Conservation (phyloP, 2,113 vertebrate species). For the Onychostoma macrolepis region DNA sequence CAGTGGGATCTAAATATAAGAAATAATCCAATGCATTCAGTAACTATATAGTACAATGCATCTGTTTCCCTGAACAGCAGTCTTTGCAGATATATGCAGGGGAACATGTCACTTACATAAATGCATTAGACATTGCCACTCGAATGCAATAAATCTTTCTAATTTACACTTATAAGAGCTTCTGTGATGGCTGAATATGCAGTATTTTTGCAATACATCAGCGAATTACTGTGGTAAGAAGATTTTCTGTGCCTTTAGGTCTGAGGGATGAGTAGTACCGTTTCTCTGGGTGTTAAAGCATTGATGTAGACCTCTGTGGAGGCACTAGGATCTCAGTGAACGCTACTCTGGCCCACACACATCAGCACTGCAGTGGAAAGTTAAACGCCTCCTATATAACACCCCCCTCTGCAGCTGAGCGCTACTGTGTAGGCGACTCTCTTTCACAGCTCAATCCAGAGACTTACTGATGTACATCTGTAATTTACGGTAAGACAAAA, state of each 20-base stretch:
- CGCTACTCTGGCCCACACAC: not conserved
- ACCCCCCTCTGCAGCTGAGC: slow-evolving; percentile 1
- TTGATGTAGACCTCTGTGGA: slow-evolving; percentile 12
- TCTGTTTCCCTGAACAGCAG: not conserved
- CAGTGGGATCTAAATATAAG: not conserved
- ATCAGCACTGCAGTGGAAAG: not conserved
- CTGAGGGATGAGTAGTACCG: not conserved
- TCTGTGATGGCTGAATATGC: not conserved
- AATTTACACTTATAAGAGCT: not conserved
- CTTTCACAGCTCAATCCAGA: slow-evolving; percentile 9
- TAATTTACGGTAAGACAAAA: slow-evolving; percentile 18
- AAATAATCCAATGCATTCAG: not conserved
- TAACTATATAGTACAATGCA: not conserved
- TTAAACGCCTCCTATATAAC: slow-evolving; percentile 7
- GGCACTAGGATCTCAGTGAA: slow-evolving; percentile 9
- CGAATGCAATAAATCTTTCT: not conserved
- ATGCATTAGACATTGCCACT: not conserved
- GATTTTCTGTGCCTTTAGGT: not conserved
- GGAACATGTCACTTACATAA: not conserved
- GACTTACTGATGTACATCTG: not conserved
- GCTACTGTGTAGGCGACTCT: not conserved
- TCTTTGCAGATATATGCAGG: not conserved
- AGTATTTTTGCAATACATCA: slow-evolving; percentile 12
- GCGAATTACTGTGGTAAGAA: not conserved
- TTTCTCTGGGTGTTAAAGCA: no score